These are phyloP conservation scores for Habroteleia sp. DNA, from an alignment of 2,888 invertebrate species.

Conservation along the genomic window DNA sequence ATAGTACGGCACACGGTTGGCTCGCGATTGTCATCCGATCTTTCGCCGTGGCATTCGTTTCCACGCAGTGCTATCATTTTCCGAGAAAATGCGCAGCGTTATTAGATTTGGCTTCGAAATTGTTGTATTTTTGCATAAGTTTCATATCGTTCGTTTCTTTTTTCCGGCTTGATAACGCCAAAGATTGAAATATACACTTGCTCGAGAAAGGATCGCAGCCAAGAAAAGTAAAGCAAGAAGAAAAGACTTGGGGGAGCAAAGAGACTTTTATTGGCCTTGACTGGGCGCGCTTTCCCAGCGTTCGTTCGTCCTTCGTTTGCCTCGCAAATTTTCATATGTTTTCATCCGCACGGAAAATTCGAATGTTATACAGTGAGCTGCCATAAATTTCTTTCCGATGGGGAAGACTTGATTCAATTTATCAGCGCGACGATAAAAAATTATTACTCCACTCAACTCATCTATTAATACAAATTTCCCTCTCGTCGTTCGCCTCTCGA, in stretches of 20 bases:
- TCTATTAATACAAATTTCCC: not conserved
- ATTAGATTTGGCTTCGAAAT: constrained; percentile 16
- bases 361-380: constrained; percentile 73
- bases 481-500: too few relatives aligned
- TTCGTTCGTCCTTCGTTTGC: constrained; percentile 74
- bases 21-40: too few relatives aligned
- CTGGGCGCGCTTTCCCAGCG: constrained; percentile 77
- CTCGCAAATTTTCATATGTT: constrained; percentile 80
- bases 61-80: too few relatives aligned
- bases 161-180: constrained; percentile 63
- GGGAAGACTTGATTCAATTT: constrained; percentile 62
- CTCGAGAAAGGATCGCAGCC: constrained; percentile 58
- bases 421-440: constrained; percentile 39
- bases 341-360: constrained; percentile 80
- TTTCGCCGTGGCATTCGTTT: too few relatives aligned
- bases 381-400: constrained; percentile 59
- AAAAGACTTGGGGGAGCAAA: constrained; percentile 68
- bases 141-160: constrained; percentile 47
- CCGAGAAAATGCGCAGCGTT: too few relatives aligned
- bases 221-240: constrained; percentile 62
- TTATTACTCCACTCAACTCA: constrained; percentile 16
- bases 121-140: constrained; percentile 28
- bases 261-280: constrained; percentile 80
- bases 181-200: constrained; percentile 67
- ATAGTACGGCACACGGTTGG: too few relatives aligned